Conservation (phyloP, 2,113 vertebrate species). For the Ahaetulla prasina region DNA sequence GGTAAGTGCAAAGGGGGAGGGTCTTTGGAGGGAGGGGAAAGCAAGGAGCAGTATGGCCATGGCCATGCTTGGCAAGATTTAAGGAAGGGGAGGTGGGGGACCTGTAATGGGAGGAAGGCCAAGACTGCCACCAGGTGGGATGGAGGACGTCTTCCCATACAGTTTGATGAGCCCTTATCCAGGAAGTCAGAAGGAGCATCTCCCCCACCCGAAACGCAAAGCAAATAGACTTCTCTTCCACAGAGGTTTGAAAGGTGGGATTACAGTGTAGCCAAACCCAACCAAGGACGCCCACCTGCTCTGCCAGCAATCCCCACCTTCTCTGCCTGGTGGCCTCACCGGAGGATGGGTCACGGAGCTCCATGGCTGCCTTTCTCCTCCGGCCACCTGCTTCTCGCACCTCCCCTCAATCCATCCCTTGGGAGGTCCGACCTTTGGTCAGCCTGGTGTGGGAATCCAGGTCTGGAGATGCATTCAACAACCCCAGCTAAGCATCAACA, state of each 20-base stretch:
- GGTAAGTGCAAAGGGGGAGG: too few species aligned
- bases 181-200: neutral
- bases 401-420: neutral
- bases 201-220: neutral
- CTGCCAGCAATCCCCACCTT: neutral
- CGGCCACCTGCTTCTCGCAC: too few species aligned
- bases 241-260: neutral
- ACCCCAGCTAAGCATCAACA: neutral
- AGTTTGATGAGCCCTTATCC: neutral
- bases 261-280: neutral
- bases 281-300: neutral
- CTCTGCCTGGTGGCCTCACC: neutral
- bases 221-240: neutral
- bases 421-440: neutral
- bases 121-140: neutral
- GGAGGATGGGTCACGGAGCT: neutral
- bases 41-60: too few species aligned
- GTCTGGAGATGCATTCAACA: neutral
- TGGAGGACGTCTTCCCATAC: too few species aligned
- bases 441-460: neutral
- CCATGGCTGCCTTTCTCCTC: too few species aligned
- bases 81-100: neutral
- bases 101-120: fast-evolving
- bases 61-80: neutral
- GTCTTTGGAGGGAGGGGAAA: too few species aligned